Conservation (phyloP, 2,797 vertebrate genomes). For the Rhyacichthys aspro region DNA sequence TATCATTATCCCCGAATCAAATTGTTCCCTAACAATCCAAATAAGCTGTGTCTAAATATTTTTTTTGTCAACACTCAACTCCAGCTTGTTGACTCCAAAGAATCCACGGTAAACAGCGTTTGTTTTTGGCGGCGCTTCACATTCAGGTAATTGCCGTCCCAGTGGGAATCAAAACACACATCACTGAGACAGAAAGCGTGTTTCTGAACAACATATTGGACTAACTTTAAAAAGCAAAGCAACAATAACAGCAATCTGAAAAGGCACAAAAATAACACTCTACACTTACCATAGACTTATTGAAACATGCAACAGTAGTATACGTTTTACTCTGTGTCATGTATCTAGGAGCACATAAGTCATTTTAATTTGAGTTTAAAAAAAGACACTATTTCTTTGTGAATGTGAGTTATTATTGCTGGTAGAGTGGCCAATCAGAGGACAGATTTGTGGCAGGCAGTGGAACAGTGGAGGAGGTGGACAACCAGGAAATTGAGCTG, state of each 20-base stretch:
- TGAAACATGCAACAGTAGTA: too few relatives aligned
- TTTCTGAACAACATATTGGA: slow-evolving; percentile 27
- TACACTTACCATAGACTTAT: background rate
- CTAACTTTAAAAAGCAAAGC: slow-evolving; percentile 19
- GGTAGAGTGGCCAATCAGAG: too few relatives aligned
- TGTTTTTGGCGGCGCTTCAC: slow-evolving; percentile 4
- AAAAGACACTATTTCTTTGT: too few relatives aligned
- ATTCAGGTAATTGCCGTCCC: background rate
- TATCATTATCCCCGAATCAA: background rate
- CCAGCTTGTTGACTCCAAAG: slow-evolving; percentile 1
- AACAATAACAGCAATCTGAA: background rate
- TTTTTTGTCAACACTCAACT: background rate
- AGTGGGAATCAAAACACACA: slow-evolving; percentile 22
- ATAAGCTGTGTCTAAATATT: background rate
- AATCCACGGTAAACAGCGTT: slow-evolving; percentile 15
- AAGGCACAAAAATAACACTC: background rate
- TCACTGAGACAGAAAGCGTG: slow-evolving; percentile 20
- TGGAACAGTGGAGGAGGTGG: background rate
- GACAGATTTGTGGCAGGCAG: too few relatives aligned
- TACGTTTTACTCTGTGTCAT: too few relatives aligned
- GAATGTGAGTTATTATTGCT: too few relatives aligned
- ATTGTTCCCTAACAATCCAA: background rate
- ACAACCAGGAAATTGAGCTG: background rate
- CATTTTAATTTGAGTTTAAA: too few relatives aligned
- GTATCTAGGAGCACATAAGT: too few relatives aligned